A percentile compares a stretch with the other conserved stretches of the same genome.
Conservation (phyloP, 2,113 vertebrate genomes). For the Xenopus borealis region DNA sequence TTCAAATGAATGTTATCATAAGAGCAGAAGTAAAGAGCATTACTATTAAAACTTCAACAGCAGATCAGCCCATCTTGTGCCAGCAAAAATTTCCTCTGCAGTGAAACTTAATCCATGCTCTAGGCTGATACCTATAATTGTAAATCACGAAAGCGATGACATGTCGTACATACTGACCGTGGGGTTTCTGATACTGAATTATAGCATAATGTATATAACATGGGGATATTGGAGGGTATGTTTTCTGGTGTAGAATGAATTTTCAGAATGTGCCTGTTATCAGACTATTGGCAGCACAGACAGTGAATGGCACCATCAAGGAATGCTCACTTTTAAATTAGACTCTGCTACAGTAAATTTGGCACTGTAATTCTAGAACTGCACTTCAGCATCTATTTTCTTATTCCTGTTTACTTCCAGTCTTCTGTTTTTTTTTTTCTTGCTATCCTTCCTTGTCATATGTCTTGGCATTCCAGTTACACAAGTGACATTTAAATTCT, state of each 20-base stretch:
- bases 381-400: not conserved
- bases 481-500: no score
- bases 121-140: slow-evolving; percentile 5
- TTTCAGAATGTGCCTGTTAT: not conserved
- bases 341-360: not conserved
- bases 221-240: not conserved
- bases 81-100: slow-evolving; percentile 37
- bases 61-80: slow-evolving; percentile 34
- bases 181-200: not conserved
- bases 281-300: not conserved
- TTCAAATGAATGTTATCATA: no score
- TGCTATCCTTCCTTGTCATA: slow-evolving; percentile 17
- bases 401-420: slow-evolving; percentile 7
- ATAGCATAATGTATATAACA: not conserved
- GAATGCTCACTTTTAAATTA: slow-evolving; percentile 10
- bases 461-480: not conserved
- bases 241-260: not conserved
- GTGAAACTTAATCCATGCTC: slow-evolving; percentile 25
- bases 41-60: slow-evolving; percentile 14
- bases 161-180: not conserved
- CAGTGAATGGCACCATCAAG: not conserved
- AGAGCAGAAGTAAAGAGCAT: slow-evolving; percentile 25
- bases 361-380: not conserved
- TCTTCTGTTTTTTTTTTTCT: slow-evolving; percentile 8
- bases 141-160: slow-evolving; percentile 22